phyloP scores from a whole-genome alignment of 1,140 invertebrate genomes.

The Aethina tumida region DNA sequence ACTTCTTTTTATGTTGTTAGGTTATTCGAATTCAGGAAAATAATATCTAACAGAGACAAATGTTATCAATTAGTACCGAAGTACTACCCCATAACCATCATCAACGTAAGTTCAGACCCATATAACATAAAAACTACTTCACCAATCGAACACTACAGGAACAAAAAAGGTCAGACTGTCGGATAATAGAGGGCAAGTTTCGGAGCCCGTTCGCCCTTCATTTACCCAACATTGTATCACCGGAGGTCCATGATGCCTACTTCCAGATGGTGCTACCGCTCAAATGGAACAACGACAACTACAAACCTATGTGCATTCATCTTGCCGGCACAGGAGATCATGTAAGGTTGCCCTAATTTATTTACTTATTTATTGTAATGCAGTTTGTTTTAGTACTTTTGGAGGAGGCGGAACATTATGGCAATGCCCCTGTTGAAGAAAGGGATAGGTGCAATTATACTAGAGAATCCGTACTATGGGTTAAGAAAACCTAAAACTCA shows the following conservation, averaged over 20 bases:
- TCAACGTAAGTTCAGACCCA: slow-evolving; percentile 58
- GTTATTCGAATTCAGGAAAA: slow-evolving; percentile 83
- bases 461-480: slow-evolving; percentile 98
- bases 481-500: slow-evolving; percentile 84
- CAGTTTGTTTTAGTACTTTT: slow-evolving; percentile 66
- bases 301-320: slow-evolving; percentile 85
- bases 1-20: too few relatives aligned
- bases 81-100: slow-evolving; percentile 82
- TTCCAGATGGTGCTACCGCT: slow-evolving; percentile 80
- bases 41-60: slow-evolving; percentile 70
- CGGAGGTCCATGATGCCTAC: slow-evolving; percentile 67
- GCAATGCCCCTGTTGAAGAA: slow-evolving; percentile 86
- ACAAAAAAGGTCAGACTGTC: slow-evolving; percentile 62
- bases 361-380: slow-evolving; percentile 16
- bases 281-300: slow-evolving; percentile 57
- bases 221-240: slow-evolving; percentile 78
- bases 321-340: slow-evolving; percentile 98
- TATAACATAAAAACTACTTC: background rate
- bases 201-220: slow-evolving; percentile 72
- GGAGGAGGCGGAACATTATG: slow-evolving; percentile 80
- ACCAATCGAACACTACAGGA: slow-evolving; percentile 45
- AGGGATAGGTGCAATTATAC: slow-evolving; percentile 85
- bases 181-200: slow-evolving; percentile 81
- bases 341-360: slow-evolving; percentile 46
- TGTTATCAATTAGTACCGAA: slow-evolving; percentile 73